A percentile compares a stretch with the other conserved stretches of the same genome.
Evolutionary conservation across 2,797 vertebrate genomes (phyloP).

Genomic region (Dryobates pubescens): DNA sequence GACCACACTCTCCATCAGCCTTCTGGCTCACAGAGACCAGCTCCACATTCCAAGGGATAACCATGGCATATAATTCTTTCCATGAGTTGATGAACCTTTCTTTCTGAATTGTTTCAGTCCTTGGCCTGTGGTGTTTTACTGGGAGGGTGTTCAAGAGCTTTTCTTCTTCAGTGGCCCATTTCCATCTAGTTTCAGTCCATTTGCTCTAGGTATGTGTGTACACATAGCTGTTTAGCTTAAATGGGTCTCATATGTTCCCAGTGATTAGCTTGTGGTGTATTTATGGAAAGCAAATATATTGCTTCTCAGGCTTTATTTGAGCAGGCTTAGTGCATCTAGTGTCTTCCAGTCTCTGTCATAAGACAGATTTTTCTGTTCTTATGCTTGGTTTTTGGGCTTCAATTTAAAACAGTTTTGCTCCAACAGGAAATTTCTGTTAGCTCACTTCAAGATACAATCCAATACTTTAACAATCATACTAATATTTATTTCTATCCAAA

Average conservation of each 20-base stretch:
- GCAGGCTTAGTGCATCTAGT: not conserved
- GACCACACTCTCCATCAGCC: rapidly evolving
- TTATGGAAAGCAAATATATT: constrained; percentile 21
- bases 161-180: not conserved
- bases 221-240: not conserved
- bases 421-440: constrained; percentile 1
- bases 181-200: not conserved
- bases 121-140: not conserved
- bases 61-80: not conserved
- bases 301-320: constrained; percentile 20
- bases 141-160: constrained; percentile 2
- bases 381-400: not conserved
- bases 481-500: not conserved
- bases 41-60: rapidly evolving
- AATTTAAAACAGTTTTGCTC: not conserved
- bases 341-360: not conserved
- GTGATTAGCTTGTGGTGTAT: not conserved
- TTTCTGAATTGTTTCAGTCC: not conserved
- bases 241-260: constrained; percentile 28
- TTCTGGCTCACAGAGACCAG: not conserved
- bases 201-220: not conserved
- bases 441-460: not conserved
- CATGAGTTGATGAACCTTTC: not conserved
- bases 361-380: not conserved
- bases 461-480: not conserved